Evolutionary conservation across 2,113 vertebrate genomes (phyloP).

Genomic region (Thomomys bottae): DNA sequence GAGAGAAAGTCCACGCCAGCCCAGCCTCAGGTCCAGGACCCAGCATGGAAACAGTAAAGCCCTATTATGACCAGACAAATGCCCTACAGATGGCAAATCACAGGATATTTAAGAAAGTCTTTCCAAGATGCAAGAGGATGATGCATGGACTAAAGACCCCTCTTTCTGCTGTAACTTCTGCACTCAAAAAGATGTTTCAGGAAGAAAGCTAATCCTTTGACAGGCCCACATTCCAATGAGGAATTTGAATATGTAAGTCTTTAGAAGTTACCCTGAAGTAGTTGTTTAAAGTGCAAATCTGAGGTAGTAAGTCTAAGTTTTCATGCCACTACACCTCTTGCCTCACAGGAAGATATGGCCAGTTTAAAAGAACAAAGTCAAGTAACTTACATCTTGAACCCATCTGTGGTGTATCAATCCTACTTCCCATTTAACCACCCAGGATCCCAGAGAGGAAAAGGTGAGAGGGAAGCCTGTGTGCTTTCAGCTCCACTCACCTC

Average conservation of each 20-base stretch:
- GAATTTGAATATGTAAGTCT: background rate
- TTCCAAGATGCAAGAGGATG: background rate
- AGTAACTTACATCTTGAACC: background rate
- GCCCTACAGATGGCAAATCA: background rate
- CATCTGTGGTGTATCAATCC: background rate
- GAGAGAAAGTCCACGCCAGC: background rate
- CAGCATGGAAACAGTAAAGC: background rate
- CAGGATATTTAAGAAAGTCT: background rate
- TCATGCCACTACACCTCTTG: background rate
- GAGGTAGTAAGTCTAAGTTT: background rate
- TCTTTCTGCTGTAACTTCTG: background rate
- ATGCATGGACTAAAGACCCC: background rate
- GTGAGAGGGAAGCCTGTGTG: fast-evolving
- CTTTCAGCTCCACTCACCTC: constrained; percentile 86
- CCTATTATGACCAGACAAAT: background rate
- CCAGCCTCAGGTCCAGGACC: too few relatives aligned
- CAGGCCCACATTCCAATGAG: background rate
- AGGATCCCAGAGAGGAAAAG: too few relatives aligned
- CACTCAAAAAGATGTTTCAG: background rate
- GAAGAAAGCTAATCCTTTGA: background rate
- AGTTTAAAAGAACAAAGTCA: background rate
- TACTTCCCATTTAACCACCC: fast-evolving
- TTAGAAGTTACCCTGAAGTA: background rate
- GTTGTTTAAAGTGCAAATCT: background rate
- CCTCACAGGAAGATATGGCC: background rate